Evolutionary conservation across 64 coral and sea anemone genomes (phyloP), one percentile per base, ranked within the genome.

Genomic region (Montipora foliosa): DNA sequence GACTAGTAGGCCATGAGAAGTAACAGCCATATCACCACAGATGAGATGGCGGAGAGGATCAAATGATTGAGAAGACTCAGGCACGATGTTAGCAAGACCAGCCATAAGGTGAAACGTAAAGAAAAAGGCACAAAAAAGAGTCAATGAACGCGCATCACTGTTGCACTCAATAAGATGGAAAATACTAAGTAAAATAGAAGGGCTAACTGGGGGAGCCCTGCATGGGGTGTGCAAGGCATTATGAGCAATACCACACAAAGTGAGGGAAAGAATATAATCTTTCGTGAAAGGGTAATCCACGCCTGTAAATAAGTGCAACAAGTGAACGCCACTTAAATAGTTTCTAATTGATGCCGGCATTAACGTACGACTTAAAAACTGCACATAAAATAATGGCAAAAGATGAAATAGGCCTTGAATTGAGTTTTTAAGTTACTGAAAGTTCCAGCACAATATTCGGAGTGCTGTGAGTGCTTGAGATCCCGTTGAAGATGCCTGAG

Each of bases 391-490:
- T 50, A 78, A 78, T 14, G 4, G 19, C 76, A 78, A 78, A 89
- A 77, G 7, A 89, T 29, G n/a, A 89, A 89, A 25, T 17, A 79
- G 10, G 60, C 88, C 14, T 37, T 46, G 52, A 87, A 87, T 47
- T 74, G 84, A 21, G 73, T 78, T 15, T 73, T 72, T 44, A 90
- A 20, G 60, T 90, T 90, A 90, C 74, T 90, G 22, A 61, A 90
- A 8, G 88, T 90, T 44, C 75, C 75, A 19, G 13, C 7, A 24
- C 76, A 52, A 24, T 68, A 90, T 5, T 60, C 89, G 13, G 89
- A 79, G 4, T 75, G 89, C 25, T 67, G 59, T 1, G 59, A 80
- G 16, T 25, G 14, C 29, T 72, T 67, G 25, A 90, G 29, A 59
- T 89, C 74, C 12, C 9, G 49, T 58, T 75, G 12, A 80, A 70